A percentile compares a stretch with the other conserved stretches of the same genome.
Conservation (phyloP, 2,113 vertebrate genomes). For the Pteronura brasiliensis region DNA sequence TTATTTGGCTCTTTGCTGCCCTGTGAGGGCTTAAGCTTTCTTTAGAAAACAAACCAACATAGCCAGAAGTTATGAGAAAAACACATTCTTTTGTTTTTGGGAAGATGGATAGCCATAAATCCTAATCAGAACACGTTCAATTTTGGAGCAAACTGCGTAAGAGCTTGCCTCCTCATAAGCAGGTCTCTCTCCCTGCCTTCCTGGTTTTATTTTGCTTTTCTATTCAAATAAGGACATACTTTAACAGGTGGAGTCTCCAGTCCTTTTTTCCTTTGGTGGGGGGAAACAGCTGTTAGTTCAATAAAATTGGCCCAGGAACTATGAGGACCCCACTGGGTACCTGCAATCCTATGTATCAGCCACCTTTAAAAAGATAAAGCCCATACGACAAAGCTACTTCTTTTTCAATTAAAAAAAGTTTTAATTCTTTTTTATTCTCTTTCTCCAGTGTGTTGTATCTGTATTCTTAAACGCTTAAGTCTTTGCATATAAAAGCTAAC, state of each 20-base stretch:
- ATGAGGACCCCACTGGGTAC: not conserved
- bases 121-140: not conserved
- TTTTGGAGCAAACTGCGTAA: not conserved
- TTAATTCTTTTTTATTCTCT: not conserved
- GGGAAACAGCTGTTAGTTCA: not conserved
- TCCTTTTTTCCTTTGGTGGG: not conserved
- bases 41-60: conserved; percentile 9
- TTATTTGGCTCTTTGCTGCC: not conserved
- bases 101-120: not conserved
- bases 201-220: not conserved
- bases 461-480: not conserved
- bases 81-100: not conserved
- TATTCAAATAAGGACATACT: not conserved
- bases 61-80: not conserved
- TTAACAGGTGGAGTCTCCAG: not conserved
- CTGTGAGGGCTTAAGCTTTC: conserved; percentile 14
- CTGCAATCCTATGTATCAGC: not conserved
- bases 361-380: not conserved
- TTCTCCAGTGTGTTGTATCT: not conserved
- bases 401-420: not conserved
- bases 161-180: not conserved
- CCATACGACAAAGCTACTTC: not conserved
- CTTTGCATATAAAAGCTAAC: not conserved
- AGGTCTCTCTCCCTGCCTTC: not conserved
- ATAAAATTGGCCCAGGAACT: not conserved